Percentiles rank a stretch among this genome's conserved stretches.
phyloP scores from a whole-genome alignment of 1,140 invertebrate species.

The Drosophila paulistorum region DNA sequence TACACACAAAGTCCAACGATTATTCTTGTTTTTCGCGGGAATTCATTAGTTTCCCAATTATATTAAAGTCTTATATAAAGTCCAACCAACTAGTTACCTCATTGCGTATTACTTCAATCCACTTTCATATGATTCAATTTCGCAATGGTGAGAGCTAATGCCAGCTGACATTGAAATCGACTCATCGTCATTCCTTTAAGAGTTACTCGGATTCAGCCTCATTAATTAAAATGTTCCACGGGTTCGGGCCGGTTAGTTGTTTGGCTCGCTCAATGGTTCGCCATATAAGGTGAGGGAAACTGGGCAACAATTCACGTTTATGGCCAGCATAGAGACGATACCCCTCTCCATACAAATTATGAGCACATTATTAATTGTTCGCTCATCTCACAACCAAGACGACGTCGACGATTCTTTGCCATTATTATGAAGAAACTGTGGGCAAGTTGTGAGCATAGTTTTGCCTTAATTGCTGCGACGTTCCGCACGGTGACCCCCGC shows the following conservation, averaged over 20 bases:
- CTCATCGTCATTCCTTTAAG: background rate
- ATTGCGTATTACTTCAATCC: conserved; percentile 38
- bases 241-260: conserved; percentile 23
- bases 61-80: conserved; percentile 19
- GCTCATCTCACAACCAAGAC: conserved; percentile 35
- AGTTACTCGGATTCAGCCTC: conserved; percentile 49
- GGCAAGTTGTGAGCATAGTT: conserved; percentile 58
- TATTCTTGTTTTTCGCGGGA: background rate
- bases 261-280: conserved; percentile 21
- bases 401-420: conserved; percentile 17
- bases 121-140: conserved; percentile 10
- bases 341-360: conserved; percentile 69
- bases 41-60: conserved; percentile 34
- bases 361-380: conserved; percentile 77
- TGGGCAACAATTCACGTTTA: conserved; percentile 45
- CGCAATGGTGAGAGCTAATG: conserved; percentile 47
- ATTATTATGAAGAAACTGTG: conserved; percentile 75
- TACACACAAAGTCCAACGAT: background rate
- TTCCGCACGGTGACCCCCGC: conserved; percentile 58
- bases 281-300: conserved; percentile 55
- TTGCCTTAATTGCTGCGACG: conserved; percentile 71
- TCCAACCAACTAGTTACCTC: conserved; percentile 30
- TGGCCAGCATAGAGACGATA: conserved; percentile 32
- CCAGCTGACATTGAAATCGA: conserved; percentile 45
- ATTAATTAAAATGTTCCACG: conserved; percentile 75